Conservation (phyloP, 2,888 invertebrate genomes). For the Listrodromus nycthemerus region DNA sequence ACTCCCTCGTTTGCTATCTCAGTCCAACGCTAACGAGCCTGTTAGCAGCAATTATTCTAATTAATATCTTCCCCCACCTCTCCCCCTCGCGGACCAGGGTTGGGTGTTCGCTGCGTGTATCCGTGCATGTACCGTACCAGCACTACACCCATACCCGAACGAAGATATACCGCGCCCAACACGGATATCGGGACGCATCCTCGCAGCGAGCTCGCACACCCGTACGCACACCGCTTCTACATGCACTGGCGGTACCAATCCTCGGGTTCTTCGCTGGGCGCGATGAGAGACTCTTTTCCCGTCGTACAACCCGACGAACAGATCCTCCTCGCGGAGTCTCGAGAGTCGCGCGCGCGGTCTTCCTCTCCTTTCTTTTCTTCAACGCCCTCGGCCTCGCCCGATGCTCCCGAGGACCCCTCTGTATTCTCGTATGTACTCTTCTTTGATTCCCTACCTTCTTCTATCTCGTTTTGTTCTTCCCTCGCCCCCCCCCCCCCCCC, state of each 20-base stretch:
- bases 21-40: conserved; percentile 83
- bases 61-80: conserved; percentile 81
- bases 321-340: conserved; percentile 54
- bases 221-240: conserved; percentile 38
- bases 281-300: conserved; percentile 56
- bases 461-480: conserved; percentile 64
- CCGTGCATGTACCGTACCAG: conserved; percentile 5
- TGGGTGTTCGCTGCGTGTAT: conserved; percentile 16
- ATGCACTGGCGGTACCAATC: conserved; percentile 31
- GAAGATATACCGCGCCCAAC: conserved; percentile 22
- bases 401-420: conserved; percentile 45
- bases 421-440: conserved; percentile 51
- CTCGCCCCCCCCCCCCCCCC: background rate
- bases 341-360: conserved; percentile 44
- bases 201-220: conserved; percentile 25
- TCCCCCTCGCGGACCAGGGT: conserved; percentile 46
- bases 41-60: conserved; percentile 85
- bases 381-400: conserved; percentile 63
- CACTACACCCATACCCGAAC: conserved; percentile 4
- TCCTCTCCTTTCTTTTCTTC: conserved; percentile 62
- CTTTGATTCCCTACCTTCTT: conserved; percentile 50
- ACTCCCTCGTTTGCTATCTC: conserved; percentile 81
- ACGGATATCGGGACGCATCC: background rate
- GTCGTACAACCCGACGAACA: conserved; percentile 48
- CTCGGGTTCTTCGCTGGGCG: conserved; percentile 50